Conservation (phyloP, 2,113 vertebrate genomes). For the Strix aluco region DNA sequence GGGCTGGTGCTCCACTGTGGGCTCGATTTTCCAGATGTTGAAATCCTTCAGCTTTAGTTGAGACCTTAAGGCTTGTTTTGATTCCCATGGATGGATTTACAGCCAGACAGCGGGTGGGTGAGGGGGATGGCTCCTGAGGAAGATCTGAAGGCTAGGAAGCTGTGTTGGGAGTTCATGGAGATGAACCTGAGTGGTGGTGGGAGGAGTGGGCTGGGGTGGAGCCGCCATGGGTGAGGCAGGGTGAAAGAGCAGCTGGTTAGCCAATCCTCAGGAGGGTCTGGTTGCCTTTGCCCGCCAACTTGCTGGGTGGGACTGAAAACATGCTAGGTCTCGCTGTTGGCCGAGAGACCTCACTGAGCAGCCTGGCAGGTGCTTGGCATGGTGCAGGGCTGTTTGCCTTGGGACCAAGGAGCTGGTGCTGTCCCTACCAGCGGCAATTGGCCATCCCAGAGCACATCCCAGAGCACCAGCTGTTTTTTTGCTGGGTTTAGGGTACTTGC, state of each 20-base stretch:
- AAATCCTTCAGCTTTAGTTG: neutral
- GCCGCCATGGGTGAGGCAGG: neutral
- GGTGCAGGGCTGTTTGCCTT: neutral
- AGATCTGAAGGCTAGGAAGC: neutral
- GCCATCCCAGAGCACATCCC: neutral
- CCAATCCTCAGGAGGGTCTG: slow-evolving; percentile 43
- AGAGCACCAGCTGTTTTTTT: neutral
- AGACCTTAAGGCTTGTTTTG: slow-evolving; percentile 4
- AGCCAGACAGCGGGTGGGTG: neutral
- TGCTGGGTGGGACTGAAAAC: neutral
- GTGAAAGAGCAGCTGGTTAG: slow-evolving; percentile 18
- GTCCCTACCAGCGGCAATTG: neutral
- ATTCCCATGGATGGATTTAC: neutral
- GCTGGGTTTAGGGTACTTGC: neutral
- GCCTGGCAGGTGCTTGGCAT: neutral
- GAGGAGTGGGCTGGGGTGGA: slow-evolving; percentile 8
- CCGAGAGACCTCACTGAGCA: neutral
- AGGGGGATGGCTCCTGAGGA: neutral
- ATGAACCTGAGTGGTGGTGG: neutral
- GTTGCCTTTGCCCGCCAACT: neutral
- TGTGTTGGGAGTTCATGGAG: neutral
- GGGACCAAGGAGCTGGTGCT: neutral
- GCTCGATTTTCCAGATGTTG: neutral
- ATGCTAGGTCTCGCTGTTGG: neutral
- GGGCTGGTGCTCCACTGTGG: neutral